phyloP scores from a whole-genome alignment of 2,113 vertebrate species.

The Vulpes vulpes region DNA sequence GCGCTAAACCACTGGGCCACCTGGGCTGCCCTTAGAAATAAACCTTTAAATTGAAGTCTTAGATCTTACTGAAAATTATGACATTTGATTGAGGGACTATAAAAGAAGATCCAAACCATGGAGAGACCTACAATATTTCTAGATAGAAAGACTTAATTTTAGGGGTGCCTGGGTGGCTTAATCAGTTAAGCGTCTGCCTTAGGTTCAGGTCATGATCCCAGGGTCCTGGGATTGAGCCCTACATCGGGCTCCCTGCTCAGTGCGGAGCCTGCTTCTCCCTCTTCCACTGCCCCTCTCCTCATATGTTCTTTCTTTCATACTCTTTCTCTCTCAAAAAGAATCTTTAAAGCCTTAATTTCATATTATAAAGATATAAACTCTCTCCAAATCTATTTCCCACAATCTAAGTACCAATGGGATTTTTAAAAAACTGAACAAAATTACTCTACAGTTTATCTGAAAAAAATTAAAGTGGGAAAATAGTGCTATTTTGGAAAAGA shows the following conservation, averaged over 20 bases:
- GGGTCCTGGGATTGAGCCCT: no score
- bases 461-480: constrained; percentile 4
- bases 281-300: no score
- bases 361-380: not conserved
- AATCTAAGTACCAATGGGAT: not conserved
- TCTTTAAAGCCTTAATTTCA: not conserved
- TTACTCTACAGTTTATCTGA: constrained; percentile 40
- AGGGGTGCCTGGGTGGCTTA: no score
- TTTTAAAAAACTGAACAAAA: constrained; percentile 32
- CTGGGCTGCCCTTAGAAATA: no score
- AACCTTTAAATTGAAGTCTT: constrained; percentile 25
- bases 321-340: no score
- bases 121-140: not conserved
- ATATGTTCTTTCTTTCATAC: no score
- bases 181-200: no score
- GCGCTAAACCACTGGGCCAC: no score
- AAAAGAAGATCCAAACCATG: not conserved
- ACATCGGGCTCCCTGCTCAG: no score
- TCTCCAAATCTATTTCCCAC: not conserved
- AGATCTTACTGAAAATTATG: not conserved
- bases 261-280: no score
- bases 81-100: not conserved
- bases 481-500: constrained; percentile 40
- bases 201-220: no score
- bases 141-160: not conserved